A percentile compares a stretch with the other conserved stretches of the same genome.
Evolutionary conservation across 2,113 vertebrate genomes (phyloP).

Genomic region (Camarhynchus parvulus): DNA sequence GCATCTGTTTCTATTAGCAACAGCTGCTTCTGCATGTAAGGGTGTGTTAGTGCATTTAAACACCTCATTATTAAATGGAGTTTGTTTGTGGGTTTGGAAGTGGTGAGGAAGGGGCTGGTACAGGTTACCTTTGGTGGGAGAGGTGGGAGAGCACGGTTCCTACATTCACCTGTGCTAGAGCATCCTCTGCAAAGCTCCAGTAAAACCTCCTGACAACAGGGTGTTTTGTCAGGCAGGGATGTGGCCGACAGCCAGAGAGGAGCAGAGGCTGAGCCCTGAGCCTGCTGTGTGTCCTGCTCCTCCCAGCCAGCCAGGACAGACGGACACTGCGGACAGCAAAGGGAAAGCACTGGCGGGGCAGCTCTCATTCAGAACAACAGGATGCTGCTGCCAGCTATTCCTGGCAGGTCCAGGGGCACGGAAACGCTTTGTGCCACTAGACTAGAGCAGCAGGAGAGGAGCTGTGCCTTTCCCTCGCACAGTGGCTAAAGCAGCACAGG

Average conservation of each 20-base stretch:
- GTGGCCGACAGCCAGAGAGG: fast-evolving
- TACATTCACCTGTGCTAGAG: fast-evolving
- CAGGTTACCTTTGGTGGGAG: neutral
- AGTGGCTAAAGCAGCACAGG: neutral
- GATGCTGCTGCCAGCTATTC: neutral
- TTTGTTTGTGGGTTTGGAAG: neutral
- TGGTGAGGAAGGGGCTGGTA: neutral
- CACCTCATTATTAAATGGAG: neutral
- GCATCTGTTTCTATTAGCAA: conserved; percentile 56
- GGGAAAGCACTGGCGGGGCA: neutral
- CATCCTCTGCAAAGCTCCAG: fast-evolving
- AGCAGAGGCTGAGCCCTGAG: neutral
- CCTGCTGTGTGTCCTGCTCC: neutral
- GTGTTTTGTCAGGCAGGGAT: neutral
- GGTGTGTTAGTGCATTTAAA: neutral
- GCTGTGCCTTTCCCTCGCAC: neutral
- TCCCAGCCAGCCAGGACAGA: neutral
- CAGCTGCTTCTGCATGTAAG: neutral
- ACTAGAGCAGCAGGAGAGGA: neutral
- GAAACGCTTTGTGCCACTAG: neutral
- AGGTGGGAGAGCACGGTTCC: neutral
- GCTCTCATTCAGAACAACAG: neutral
- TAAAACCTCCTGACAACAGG: fast-evolving
- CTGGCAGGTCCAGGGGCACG: fast-evolving
- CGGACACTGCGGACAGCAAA: fast-evolving